Conservation (phyloP, 2,113 vertebrate genomes). For the Cygnus buccinator region DNA sequence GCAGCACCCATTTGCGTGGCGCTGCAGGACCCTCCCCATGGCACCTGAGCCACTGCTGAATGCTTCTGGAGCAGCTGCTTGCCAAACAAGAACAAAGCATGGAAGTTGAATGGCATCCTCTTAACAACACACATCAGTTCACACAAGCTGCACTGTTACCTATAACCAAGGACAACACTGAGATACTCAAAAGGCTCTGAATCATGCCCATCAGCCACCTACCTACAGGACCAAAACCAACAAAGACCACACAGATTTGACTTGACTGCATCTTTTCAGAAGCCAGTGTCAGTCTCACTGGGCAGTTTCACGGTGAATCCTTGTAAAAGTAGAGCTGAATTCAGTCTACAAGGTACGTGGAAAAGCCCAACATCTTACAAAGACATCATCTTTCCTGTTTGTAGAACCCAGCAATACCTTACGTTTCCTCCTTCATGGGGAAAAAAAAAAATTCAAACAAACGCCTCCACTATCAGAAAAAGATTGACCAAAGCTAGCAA, state of each 20-base stretch:
- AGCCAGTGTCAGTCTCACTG: background rate
- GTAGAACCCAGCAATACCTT: background rate
- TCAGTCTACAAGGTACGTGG: background rate
- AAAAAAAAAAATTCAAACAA: background rate
- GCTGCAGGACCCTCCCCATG: background rate
- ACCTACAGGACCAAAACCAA: background rate
- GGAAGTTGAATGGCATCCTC: background rate
- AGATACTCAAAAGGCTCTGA: rapidly evolving
- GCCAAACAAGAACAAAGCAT: background rate
- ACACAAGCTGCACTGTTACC: background rate
- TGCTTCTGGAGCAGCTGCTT: background rate
- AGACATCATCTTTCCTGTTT: background rate
- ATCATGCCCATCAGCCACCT: background rate
- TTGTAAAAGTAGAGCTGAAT: background rate
- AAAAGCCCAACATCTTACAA: background rate
- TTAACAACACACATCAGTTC: background rate
- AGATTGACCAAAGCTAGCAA: background rate
- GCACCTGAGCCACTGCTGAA: background rate
- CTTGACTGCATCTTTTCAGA: background rate
- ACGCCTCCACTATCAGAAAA: background rate
- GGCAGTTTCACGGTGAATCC: background rate
- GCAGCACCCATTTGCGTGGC: rapidly evolving
- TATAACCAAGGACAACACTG: background rate
- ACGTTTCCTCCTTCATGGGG: background rate
- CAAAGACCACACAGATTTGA: background rate